phyloP scores from a whole-genome alignment of 2,797 vertebrate species.

The Siniperca obscura region DNA sequence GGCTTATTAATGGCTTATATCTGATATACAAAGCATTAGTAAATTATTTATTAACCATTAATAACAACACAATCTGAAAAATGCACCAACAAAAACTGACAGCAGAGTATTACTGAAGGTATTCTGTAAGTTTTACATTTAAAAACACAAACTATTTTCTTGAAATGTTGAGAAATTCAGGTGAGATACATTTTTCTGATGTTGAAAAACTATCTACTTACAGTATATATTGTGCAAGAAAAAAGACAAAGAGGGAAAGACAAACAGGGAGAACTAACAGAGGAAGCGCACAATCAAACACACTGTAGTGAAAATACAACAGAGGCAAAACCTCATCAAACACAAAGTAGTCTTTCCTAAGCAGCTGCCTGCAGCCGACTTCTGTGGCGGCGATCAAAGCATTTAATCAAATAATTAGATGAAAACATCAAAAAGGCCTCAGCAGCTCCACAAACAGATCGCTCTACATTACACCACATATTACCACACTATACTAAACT shows the following conservation, averaged over 20 bases:
- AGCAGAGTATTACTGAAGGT: not conserved
- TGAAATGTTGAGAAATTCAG: not conserved
- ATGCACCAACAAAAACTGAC: not conserved
- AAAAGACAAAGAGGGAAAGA: constrained; percentile 1
- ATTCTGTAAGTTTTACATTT: not conserved
- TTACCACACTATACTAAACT: not conserved
- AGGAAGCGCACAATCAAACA: constrained; percentile 31
- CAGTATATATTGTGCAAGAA: not conserved
- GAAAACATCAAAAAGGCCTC: constrained; percentile 66
- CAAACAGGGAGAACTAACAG: constrained; percentile 36
- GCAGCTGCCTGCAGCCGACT: constrained; percentile 58
- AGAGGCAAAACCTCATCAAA: constrained; percentile 60
- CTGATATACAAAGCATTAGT: not conserved
- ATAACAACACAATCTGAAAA: not conserved
- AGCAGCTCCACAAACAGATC: constrained; percentile 45
- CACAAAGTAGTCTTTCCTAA: constrained; percentile 46
- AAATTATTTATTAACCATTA: not conserved
- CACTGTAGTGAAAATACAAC: constrained; percentile 50
- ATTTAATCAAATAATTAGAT: constrained; percentile 79
- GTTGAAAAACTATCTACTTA: constrained; percentile 4
- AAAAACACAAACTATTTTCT: not conserved
- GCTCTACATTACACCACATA: constrained; percentile 23
- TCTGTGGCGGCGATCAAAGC: constrained; percentile 75
- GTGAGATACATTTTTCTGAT: not conserved
- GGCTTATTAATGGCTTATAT: not conserved